These are phyloP conservation scores for Machimus rusticus DNA, from an alignment of 2,888 invertebrate species.

Conservation along the genomic window DNA sequence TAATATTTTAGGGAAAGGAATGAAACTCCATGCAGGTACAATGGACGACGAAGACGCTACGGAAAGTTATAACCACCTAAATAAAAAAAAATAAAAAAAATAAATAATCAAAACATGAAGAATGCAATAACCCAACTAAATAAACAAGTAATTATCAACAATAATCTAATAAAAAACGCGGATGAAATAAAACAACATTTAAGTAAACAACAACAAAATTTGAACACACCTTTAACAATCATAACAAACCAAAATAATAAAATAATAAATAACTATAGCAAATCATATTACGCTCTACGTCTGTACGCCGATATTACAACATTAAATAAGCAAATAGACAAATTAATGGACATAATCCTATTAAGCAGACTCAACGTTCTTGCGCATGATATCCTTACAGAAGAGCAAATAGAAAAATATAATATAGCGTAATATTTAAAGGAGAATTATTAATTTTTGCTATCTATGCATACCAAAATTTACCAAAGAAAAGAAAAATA, in stretches of 20 bases:
- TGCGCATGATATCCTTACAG: neutral
- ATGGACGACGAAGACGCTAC: neutral
- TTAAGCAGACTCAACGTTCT: slow-evolving; percentile 10
- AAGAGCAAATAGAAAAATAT: slow-evolving; percentile 8
- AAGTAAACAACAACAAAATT: too few relatives aligned
- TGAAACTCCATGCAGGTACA: neutral
- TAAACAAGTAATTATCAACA: too few relatives aligned
- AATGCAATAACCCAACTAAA: too few relatives aligned
- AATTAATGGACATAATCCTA: slow-evolving; percentile 1
- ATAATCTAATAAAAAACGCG: too few relatives aligned
- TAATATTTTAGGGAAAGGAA: neutral
- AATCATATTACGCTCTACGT: neutral
- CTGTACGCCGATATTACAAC: neutral
- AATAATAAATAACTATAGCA: neutral
- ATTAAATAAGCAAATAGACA: slow-evolving; percentile 13
- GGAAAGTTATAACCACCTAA: neutral
- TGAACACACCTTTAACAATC: neutral
- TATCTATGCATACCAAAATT: neutral
- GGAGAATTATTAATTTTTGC: neutral
- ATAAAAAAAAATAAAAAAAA: too few relatives aligned
- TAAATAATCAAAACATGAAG: too few relatives aligned
- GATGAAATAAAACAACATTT: too few relatives aligned
- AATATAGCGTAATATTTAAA: neutral
- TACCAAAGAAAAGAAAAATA: neutral
- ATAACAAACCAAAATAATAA: neutral